Conservation (phyloP, 2,797 vertebrate species). For the Mionectes olivaceus region DNA sequence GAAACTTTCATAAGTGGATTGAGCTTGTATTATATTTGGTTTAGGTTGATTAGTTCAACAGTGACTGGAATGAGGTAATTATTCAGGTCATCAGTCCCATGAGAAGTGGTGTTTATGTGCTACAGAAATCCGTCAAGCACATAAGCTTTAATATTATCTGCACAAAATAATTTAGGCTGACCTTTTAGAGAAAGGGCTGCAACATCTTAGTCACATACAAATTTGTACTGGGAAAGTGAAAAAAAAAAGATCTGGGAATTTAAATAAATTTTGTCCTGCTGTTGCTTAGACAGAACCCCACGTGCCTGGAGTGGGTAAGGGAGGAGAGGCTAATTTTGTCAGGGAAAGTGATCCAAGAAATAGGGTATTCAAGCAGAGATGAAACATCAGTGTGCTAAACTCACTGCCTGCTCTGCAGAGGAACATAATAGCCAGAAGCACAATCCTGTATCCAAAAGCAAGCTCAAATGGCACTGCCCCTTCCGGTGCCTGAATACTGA, state of each 20-base stretch:
- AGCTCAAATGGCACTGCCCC: background rate
- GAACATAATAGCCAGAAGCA: background rate
- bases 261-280: background rate
- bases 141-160: background rate
- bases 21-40: background rate
- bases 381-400: fast-evolving
- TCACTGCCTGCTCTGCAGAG: background rate
- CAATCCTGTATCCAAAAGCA: background rate
- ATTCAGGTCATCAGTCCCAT: background rate
- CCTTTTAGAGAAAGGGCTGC: conserved; percentile 9
- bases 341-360: background rate
- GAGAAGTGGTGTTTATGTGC: conserved; percentile 17
- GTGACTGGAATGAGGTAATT: background rate
- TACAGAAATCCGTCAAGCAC: conserved; percentile 18
- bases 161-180: conserved; percentile 12
- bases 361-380: background rate
- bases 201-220: background rate
- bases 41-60: background rate
- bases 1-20: background rate
- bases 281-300: background rate
- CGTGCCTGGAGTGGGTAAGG: fast-evolving
- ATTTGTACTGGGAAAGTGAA: background rate
- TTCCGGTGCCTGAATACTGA: background rate
- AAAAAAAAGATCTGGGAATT: background rate
- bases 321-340: background rate